A percentile compares a stretch with the other conserved stretches of the same genome.
phyloP scores from a whole-genome alignment of 2,113 vertebrate species.

The Tachuris rubrigastra region DNA sequence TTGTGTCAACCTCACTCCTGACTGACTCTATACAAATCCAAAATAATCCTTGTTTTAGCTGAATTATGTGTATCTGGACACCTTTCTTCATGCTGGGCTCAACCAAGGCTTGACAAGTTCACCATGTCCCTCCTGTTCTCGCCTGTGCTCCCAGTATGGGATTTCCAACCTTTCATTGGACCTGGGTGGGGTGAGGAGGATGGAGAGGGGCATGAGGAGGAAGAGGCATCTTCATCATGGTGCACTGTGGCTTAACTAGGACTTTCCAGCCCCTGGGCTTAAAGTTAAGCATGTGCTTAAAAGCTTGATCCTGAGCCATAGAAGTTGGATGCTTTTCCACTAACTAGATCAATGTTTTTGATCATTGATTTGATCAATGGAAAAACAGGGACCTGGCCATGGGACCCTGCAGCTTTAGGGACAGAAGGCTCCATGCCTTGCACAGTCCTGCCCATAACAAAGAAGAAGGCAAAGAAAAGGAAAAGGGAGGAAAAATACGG shows the following conservation, averaged over 20 bases:
- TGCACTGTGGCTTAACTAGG: fast-evolving
- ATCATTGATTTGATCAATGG: not conserved
- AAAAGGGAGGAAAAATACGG: not conserved
- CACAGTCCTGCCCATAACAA: fast-evolving
- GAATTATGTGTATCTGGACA: not conserved
- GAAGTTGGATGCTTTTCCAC: not conserved
- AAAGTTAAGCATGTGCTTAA: fast-evolving
- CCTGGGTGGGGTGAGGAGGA: not conserved
- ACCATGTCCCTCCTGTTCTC: not conserved
- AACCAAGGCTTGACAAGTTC: not conserved
- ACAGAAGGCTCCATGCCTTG: not conserved
- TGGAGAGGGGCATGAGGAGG: not conserved
- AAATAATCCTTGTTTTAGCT: not conserved
- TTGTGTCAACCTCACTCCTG: not conserved
- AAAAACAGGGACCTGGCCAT: not conserved
- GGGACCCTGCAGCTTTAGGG: fast-evolving
- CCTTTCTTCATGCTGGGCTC: not conserved
- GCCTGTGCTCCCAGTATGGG: fast-evolving
- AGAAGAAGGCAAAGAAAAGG: not conserved
- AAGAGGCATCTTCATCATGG: not conserved
- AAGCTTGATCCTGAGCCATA: fast-evolving
- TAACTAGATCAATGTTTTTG: not conserved
- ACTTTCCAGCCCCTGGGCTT: fast-evolving
- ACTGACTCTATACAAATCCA: not conserved
- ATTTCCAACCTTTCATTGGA: not conserved